These are phyloP conservation scores for Spodoptera litura DNA, from an alignment of 1,140 invertebrate genomes.

Conservation along the genomic window DNA sequence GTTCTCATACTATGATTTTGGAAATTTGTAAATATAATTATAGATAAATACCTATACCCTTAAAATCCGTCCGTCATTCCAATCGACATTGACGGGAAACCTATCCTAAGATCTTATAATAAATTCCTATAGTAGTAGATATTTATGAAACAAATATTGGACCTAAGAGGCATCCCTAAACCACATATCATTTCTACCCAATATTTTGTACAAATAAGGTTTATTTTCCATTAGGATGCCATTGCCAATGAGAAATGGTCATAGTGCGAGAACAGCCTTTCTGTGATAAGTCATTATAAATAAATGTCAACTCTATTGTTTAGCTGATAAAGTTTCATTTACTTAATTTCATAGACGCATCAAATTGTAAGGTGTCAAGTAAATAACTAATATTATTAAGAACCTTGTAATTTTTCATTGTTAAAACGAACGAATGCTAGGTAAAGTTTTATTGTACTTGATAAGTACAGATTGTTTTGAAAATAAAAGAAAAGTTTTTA, in stretches of 20 bases:
- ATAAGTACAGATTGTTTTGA: constrained; percentile 73
- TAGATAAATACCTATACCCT: background rate
- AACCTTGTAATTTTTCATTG: constrained; percentile 67
- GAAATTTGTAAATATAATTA: constrained; percentile 32
- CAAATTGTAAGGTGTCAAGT: constrained; percentile 48
- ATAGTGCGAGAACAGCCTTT: constrained; percentile 29
- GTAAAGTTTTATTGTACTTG: constrained; percentile 72
- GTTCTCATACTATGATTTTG: constrained; percentile 12
- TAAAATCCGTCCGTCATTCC: constrained; percentile 24
- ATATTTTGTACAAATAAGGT: constrained; percentile 38
- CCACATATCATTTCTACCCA: constrained; percentile 23
- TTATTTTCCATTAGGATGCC: constrained; percentile 7
- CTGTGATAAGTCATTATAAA: constrained; percentile 24
- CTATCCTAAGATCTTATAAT: background rate
- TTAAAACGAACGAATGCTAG: constrained; percentile 64
- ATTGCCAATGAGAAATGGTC: constrained; percentile 1
- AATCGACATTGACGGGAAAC: constrained; percentile 6
- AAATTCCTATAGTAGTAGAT: too few relatives aligned
- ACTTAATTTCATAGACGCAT: constrained; percentile 28
- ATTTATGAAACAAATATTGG: background rate
- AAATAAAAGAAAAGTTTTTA: constrained; percentile 69
- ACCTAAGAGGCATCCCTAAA: background rate
- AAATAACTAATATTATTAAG: constrained; percentile 47
- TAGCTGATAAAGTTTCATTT: constrained; percentile 18
- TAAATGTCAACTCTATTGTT: constrained; percentile 40